phyloP scores from a whole-genome alignment of 1,140 invertebrate genomes.

The Uloborus diversus region DNA sequence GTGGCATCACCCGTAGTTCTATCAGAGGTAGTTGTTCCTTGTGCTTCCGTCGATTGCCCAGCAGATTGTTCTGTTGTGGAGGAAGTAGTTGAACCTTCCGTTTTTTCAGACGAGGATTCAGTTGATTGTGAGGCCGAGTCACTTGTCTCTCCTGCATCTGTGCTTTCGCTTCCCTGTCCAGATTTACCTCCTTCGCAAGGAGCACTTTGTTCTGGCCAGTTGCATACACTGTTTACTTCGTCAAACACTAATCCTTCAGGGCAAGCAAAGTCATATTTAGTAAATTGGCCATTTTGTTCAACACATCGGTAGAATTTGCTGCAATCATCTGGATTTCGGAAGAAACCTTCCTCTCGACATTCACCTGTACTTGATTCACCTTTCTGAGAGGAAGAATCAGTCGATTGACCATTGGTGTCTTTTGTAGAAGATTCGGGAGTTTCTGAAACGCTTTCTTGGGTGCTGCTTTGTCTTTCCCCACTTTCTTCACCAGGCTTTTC shows the following conservation, averaged over 20 bases:
- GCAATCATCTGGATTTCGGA: slow-evolving; percentile 73
- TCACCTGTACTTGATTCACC: slow-evolving; percentile 14
- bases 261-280: slow-evolving; percentile 63
- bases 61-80: not conserved
- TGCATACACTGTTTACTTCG: slow-evolving; percentile 59
- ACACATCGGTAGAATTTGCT: slow-evolving; percentile 70
- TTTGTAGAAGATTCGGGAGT: not conserved
- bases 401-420: not conserved
- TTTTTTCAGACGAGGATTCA: not conserved
- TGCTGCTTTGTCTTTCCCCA: not conserved
- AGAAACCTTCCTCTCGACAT: slow-evolving; percentile 73
- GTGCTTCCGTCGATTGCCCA: not conserved
- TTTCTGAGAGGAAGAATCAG: not conserved
- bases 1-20: not conserved
- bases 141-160: not conserved
- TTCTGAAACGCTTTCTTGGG: not conserved
- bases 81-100: not conserved
- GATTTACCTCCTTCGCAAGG: slow-evolving; percentile 53
- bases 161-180: not conserved
- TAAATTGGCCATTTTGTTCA: slow-evolving; percentile 70
- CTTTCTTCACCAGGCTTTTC: not conserved
- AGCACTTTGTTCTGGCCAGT: slow-evolving; percentile 52
- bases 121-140: not conserved
- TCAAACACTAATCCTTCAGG: slow-evolving; percentile 64
- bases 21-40: not conserved